A percentile compares a stretch with the other conserved stretches of the same genome.
Evolutionary conservation across 2,113 vertebrate genomes (phyloP).

Genomic region (Nicator chloris): DNA sequence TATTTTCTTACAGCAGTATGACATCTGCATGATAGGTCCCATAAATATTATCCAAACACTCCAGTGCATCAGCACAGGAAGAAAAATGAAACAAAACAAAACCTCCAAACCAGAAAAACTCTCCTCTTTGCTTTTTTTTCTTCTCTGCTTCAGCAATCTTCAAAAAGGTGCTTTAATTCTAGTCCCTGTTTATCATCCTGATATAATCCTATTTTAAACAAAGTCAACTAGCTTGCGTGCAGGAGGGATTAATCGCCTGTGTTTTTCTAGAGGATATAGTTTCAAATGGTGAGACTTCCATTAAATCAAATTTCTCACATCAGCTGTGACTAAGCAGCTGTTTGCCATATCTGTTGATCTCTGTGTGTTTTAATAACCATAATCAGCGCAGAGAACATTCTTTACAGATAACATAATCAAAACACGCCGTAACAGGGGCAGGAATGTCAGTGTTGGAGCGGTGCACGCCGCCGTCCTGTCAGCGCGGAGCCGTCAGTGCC

Average conservation of each 20-base stretch:
- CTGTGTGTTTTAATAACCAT: conserved; percentile 49
- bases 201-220: conserved; percentile 58
- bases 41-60: conserved; percentile 61
- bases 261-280: conserved; percentile 16
- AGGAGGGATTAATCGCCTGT: conserved; percentile 19
- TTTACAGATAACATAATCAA: conserved; percentile 62
- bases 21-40: conserved; percentile 28
- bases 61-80: neutral
- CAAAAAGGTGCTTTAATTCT: conserved; percentile 41
- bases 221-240: conserved; percentile 25
- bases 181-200: conserved; percentile 6
- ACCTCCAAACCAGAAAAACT: neutral
- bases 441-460: neutral
- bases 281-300: conserved; percentile 37
- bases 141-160: conserved; percentile 18
- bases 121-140: neutral
- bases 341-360: conserved; percentile 37
- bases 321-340: conserved; percentile 61
- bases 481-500: neutral
- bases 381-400: conserved; percentile 30
- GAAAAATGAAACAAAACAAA: neutral
- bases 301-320: conserved; percentile 58
- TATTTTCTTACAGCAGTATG: conserved; percentile 49
- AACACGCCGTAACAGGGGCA: conserved; percentile 5
- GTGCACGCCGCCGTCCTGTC: neutral